Base-by-base conservation (phyloP, 2,888 invertebrate species). In the Chesias legatella region DNA sequence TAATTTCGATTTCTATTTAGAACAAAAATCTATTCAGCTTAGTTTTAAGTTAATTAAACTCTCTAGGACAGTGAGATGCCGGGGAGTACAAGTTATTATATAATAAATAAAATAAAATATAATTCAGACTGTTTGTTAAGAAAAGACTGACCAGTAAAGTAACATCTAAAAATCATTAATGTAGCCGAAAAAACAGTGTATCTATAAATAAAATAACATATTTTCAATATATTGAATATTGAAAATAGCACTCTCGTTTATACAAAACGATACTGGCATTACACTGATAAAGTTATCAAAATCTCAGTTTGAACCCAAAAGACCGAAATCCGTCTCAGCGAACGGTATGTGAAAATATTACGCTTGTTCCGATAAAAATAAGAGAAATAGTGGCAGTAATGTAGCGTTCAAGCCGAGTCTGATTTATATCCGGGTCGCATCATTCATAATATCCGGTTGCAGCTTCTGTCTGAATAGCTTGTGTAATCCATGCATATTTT, bases 391-490 rank as follows among this genome's bases (percentile, higher is more conserved):
- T 62, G 48, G 45, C 41, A 51, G 53, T 60, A 63, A 63, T 65
- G 53, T 53, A 50, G 51, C 49, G 58, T 57, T 63, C 53, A 53
- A 51, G 50, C 50, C 45, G 52, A 60, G 63, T 65, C 58, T 67
- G 75, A 73, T 75, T 79, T 75, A 81, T 77, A 71, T 77, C 81
- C 80, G 75, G 73, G 62, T 72, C 64, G 60, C 71, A 76, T 79
- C 77, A 77, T 69, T 70, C 72, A 61, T 59, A 72, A 77, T 77
- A 75, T 75, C 75, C 77, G 77, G 69, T 33, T 46, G 35, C 10
- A 46, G 41, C 31, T 25, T 24, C 33, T 24, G 43, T 48, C 31
- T 37, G 46, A 13, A 32, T 24, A 36, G 44, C 29, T 36, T 3
- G 23, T 10, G 8, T 20, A 25, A 7, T 10, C 7, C 8, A 21